These are phyloP conservation scores for Steinernema carpocapsae DNA, from an alignment of 2,888 invertebrate species.

Conservation along the genomic window DNA sequence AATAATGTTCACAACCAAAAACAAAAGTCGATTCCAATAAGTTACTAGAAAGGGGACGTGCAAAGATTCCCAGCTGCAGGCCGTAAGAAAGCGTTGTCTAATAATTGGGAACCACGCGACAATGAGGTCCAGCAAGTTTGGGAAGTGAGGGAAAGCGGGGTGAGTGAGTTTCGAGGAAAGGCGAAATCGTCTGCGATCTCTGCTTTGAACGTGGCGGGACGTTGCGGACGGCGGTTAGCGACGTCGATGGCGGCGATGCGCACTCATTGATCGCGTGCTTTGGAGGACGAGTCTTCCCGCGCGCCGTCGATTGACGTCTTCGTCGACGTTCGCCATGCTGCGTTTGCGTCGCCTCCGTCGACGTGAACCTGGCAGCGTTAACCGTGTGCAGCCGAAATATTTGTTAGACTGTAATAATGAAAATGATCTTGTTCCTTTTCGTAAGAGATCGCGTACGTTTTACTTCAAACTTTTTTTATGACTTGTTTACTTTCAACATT, in stretches of 20 bases:
- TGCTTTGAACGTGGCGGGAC: not conserved
- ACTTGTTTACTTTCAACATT: too few species aligned
- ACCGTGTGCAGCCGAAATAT: constrained; percentile 19
- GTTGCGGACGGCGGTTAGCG: too few species aligned
- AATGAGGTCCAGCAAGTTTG: too few species aligned
- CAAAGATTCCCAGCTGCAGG: too few species aligned
- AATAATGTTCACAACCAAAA: too few species aligned
- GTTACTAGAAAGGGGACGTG: too few species aligned
- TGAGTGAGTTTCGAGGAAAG: not conserved
- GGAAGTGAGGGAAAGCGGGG: too few species aligned
- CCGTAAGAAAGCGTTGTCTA: too few species aligned
- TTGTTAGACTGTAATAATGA: constrained; percentile 29
- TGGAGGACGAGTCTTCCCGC: not conserved
- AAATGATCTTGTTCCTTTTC: not conserved
- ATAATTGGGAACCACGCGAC: too few species aligned
- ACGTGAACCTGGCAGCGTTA: constrained; percentile 25
- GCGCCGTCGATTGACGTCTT: constrained; percentile 25
- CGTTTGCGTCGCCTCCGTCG: constrained; percentile 17
- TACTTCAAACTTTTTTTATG: too few species aligned
- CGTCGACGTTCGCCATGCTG: constrained; percentile 25
- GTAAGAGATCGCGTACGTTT: not conserved
- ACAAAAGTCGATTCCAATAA: too few species aligned
- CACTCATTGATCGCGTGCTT: constrained; percentile 30
- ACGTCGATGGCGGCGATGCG: not conserved
- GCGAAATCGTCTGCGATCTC: constrained; percentile 2